Conservation (phyloP, 1,140 invertebrate species). For the Lethocerus indicus region DNA sequence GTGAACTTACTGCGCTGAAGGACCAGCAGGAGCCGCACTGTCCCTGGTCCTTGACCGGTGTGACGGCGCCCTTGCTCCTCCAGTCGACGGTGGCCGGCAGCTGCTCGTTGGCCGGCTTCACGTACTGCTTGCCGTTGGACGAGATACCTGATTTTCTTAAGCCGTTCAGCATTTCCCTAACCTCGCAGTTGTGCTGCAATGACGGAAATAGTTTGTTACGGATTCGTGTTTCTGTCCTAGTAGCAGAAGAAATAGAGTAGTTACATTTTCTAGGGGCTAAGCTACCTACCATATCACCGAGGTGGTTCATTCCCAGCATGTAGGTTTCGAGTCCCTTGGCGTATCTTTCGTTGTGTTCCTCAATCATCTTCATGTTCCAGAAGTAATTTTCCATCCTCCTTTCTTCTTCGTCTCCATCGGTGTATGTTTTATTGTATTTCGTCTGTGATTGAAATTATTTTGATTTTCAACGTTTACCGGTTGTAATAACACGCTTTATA, state of each 20-base stretch:
- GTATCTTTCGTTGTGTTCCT: constrained; percentile 1
- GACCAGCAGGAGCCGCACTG: constrained; percentile 53
- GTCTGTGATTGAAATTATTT: too few relatives aligned
- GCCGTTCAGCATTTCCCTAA: constrained; percentile 57
- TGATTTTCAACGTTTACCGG: too few relatives aligned
- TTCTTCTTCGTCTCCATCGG: not conserved
- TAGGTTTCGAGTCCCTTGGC: not conserved
- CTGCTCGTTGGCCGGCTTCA: constrained; percentile 53
- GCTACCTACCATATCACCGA: not conserved
- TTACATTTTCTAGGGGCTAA: not conserved
- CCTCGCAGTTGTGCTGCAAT: constrained; percentile 58
- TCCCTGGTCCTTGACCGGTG: constrained; percentile 46
- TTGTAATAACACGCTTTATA: too few relatives aligned
- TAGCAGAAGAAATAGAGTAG: too few relatives aligned
- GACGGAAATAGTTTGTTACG: not conserved
- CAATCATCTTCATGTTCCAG: not conserved
- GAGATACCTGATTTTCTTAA: constrained; percentile 34
- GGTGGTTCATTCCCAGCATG: not conserved
- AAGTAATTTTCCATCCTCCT: not conserved
- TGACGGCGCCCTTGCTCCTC: constrained; percentile 44
- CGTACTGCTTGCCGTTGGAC: constrained; percentile 33
- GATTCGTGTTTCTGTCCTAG: not conserved
- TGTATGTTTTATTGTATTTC: constrained; percentile 4
- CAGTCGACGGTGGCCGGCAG: constrained; percentile 38
- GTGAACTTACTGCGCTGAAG: constrained; percentile 31